Evolutionary conservation across 2,888 invertebrate genomes (phyloP).

Genomic region (Halictus ligatus): DNA sequence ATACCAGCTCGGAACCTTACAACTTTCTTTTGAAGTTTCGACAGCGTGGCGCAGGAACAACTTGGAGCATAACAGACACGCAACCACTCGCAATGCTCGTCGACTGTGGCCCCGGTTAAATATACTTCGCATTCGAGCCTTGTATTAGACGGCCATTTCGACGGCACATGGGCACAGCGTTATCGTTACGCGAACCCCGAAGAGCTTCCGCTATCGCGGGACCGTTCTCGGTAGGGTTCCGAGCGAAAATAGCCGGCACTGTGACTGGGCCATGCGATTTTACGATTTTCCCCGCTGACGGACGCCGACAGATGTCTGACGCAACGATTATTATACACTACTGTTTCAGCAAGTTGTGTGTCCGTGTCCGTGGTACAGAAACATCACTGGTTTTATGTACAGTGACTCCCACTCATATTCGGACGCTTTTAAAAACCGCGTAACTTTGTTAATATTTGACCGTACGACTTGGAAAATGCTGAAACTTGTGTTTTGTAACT

Average conservation of each 20-base stretch:
- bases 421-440: too few species aligned
- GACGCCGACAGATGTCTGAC: constrained; percentile 20
- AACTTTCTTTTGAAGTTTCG: constrained; percentile 1
- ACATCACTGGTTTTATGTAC: not conserved
- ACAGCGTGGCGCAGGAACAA: not conserved
- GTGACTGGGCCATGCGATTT: constrained; percentile 33
- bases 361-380: not conserved
- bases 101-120: constrained; percentile 20
- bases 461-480: too few species aligned
- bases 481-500: too few species aligned
- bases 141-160: not conserved
- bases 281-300: constrained; percentile 44
- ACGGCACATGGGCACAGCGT: constrained; percentile 32
- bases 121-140: constrained; percentile 23
- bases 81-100: not conserved
- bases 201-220: constrained; percentile 53
- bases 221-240: constrained; percentile 37
- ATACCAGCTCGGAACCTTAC: not conserved
- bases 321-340: constrained; percentile 28
- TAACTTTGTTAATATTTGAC: too few species aligned
- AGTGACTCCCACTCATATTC: too few species aligned
- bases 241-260: constrained; percentile 53
- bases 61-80: constrained; percentile 2
- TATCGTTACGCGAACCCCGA: constrained; percentile 33
- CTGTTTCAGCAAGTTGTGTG: not conserved